Evolutionary conservation across 2,888 invertebrate genomes (phyloP).

Genomic region (Allygus modestus): DNA sequence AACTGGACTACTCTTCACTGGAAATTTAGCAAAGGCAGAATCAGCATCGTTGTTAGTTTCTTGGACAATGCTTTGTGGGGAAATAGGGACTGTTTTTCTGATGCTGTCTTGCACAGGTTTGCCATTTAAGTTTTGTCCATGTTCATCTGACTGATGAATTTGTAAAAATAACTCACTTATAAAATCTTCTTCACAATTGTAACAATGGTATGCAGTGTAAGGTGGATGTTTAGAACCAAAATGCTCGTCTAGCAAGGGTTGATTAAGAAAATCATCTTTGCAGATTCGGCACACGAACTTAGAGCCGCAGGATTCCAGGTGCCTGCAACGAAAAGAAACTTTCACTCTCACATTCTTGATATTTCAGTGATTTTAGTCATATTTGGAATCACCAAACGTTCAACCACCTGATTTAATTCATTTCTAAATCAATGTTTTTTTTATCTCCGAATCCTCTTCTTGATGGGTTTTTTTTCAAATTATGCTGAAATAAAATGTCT

Average conservation of each 20-base stretch:
- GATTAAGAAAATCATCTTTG: constrained; percentile 39
- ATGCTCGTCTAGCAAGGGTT: constrained; percentile 18
- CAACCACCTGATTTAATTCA: not conserved
- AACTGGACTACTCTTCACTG: not conserved
- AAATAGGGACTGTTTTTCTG: not conserved
- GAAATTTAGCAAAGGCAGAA: not conserved
- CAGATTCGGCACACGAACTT: constrained; percentile 38
- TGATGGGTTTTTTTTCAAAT: not conserved
- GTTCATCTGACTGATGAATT: constrained; percentile 30
- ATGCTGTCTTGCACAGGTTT: not conserved
- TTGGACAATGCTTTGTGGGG: not conserved
- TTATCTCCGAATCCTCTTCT: not conserved
- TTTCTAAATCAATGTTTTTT: not conserved
- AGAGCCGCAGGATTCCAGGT: constrained; percentile 20
- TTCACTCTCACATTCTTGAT: constrained; percentile 23
- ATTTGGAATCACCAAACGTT: not conserved
- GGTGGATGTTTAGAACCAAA: constrained; percentile 11
- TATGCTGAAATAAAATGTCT: not conserved
- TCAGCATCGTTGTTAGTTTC: not conserved
- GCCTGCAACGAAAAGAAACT: constrained; percentile 42
- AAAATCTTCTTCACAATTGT: constrained; percentile 35
- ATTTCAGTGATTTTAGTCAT: not conserved
- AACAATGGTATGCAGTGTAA: constrained; percentile 29
- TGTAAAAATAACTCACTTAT: constrained; percentile 41
- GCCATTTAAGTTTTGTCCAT: not conserved